Conservation (phyloP, 2,888 invertebrate genomes). For the Eupithecia centaureata region DNA sequence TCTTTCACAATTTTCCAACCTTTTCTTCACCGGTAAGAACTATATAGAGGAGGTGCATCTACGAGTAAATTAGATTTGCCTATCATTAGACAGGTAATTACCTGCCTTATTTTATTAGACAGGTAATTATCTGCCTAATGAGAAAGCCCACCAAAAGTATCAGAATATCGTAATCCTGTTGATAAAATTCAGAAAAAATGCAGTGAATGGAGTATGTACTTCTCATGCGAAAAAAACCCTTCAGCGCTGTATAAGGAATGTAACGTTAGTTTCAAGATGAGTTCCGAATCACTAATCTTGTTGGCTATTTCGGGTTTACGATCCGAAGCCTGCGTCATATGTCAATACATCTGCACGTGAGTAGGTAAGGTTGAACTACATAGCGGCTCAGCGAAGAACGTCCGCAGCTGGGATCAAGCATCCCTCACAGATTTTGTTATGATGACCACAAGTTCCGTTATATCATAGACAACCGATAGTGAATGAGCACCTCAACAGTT, state of each 20-base stretch:
- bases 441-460: background rate
- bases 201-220: background rate
- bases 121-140: too few species aligned
- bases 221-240: background rate
- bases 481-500: background rate
- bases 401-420: background rate
- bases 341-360: conserved; percentile 4
- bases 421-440: background rate
- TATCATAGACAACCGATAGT: background rate
- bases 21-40: too few species aligned
- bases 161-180: background rate
- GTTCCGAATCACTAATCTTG: conserved; percentile 15
- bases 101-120: too few species aligned
- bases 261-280: background rate
- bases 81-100: background rate
- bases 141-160: background rate
- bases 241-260: background rate
- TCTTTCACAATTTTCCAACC: background rate
- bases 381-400: background rate
- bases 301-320: conserved; percentile 26
- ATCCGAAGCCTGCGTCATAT: conserved; percentile 22
- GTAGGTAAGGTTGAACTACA: background rate
- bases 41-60: too few species aligned
- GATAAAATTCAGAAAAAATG: background rate
- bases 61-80: background rate